Evolutionary conservation across 2,797 vertebrate genomes (phyloP).

Genomic region (Onychomys torridus): DNA sequence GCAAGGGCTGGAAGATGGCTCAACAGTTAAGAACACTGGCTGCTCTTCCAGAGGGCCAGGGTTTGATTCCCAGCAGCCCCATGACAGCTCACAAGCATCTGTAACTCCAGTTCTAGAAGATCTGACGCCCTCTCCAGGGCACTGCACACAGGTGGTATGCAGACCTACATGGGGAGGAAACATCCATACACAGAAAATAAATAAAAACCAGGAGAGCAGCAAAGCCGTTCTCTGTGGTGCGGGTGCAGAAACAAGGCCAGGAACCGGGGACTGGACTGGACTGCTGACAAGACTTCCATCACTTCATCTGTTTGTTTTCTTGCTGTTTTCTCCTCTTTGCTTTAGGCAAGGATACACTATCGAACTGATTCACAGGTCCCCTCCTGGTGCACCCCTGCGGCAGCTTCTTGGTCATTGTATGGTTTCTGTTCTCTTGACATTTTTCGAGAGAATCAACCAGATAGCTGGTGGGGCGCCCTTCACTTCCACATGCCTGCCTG

Average conservation of each 20-base stretch:
- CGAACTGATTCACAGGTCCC: background rate
- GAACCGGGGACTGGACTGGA: background rate
- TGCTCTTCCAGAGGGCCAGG: background rate
- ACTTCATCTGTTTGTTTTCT: background rate
- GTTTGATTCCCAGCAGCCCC: background rate
- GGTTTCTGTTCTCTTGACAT: background rate
- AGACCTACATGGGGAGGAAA: background rate
- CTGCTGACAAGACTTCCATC: background rate
- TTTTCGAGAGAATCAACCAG: background rate
- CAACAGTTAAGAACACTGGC: background rate
- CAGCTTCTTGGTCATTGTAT: background rate
- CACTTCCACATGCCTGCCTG: background rate
- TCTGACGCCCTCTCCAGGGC: background rate
- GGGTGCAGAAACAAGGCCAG: background rate
- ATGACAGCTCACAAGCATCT: too few species aligned
- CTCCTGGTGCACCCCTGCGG: background rate
- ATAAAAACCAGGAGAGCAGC: background rate
- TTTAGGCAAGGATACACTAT: background rate
- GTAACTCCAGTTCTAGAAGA: background rate
- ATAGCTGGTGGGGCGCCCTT: background rate
- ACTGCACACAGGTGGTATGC: background rate
- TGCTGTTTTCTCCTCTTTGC: background rate
- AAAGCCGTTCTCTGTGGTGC: background rate
- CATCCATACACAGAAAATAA: background rate
- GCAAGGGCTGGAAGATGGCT: background rate